These are phyloP conservation scores for Hormaphis cornu DNA, from an alignment of 1,140 invertebrate genomes.

Conservation along the genomic window DNA sequence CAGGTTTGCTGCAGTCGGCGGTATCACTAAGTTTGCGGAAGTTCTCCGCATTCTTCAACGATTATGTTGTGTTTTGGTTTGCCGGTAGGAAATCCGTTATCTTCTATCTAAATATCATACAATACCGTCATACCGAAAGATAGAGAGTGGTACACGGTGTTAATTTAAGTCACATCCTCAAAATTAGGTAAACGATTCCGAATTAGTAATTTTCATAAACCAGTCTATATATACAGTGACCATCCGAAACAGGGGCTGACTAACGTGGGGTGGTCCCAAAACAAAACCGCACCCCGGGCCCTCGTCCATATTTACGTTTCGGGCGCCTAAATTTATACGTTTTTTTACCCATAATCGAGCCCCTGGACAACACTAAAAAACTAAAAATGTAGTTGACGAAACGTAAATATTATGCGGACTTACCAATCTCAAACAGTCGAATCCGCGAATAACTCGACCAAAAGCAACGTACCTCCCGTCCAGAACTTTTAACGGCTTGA, in stretches of 20 bases:
- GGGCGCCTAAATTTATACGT: too few species aligned
- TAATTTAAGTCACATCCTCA: neutral
- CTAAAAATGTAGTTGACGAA: neutral
- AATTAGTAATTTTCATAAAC: neutral
- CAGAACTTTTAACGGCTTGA: neutral
- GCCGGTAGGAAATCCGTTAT: neutral
- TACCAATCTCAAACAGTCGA: neutral
- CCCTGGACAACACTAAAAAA: neutral
- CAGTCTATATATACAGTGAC: neutral
- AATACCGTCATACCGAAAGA: neutral
- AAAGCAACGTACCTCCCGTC: neutral
- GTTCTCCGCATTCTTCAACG: neutral
- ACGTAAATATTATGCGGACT: neutral
- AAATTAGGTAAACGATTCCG: neutral
- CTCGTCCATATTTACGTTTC: too few species aligned
- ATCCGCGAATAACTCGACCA: neutral
- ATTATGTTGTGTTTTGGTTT: conserved; percentile 10
- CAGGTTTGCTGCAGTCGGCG: too few species aligned
- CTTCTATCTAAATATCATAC: conserved; percentile 1
- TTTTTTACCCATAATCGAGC: too few species aligned
- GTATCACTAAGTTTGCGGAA: too few species aligned
- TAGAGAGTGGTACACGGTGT: neutral
- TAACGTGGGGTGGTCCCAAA: too few species aligned
- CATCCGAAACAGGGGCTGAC: too few species aligned
- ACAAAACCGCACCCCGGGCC: too few species aligned